Percentiles rank a stretch among this genome's conserved stretches.
These are phyloP conservation scores for Galendromus occidentalis DNA, from an alignment of 1,140 invertebrate genomes.

Conservation along the genomic window DNA sequence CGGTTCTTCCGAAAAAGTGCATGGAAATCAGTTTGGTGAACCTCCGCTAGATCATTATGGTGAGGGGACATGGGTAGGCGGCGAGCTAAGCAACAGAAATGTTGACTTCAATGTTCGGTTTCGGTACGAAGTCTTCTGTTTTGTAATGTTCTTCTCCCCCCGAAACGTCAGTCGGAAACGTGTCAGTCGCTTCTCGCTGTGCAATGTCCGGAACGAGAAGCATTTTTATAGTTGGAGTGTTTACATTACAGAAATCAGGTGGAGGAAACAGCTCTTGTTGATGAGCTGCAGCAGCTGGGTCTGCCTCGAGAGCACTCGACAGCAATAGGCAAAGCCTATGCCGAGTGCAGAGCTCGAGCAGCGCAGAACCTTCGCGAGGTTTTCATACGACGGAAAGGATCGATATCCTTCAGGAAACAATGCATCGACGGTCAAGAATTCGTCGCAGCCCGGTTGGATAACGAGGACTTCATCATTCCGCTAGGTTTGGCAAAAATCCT, in stretches of 20 bases:
- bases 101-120: no score
- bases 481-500: background rate
- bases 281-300: slow-evolving; percentile 3
- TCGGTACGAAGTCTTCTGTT: no score
- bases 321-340: background rate
- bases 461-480: background rate
- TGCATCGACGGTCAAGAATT: background rate
- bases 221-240: no score
- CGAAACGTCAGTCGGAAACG: no score
- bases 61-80: no score
- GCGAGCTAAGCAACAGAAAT: no score
- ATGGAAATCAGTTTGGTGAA: no score
- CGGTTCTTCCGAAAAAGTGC: no score
- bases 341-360: background rate
- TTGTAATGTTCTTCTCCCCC: no score
- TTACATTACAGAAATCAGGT: background rate
- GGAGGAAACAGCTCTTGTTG: background rate
- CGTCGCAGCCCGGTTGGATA: background rate
- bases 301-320: background rate
- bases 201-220: no score
- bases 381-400: background rate
- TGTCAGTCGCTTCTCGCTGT: no score
- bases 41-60: no score
- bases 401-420: background rate
- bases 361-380: background rate